Evolutionary conservation across 2,797 vertebrate genomes (phyloP), one percentile per base, ranked within the genome.

Genomic region (Muraenolepis orangiensis): DNA sequence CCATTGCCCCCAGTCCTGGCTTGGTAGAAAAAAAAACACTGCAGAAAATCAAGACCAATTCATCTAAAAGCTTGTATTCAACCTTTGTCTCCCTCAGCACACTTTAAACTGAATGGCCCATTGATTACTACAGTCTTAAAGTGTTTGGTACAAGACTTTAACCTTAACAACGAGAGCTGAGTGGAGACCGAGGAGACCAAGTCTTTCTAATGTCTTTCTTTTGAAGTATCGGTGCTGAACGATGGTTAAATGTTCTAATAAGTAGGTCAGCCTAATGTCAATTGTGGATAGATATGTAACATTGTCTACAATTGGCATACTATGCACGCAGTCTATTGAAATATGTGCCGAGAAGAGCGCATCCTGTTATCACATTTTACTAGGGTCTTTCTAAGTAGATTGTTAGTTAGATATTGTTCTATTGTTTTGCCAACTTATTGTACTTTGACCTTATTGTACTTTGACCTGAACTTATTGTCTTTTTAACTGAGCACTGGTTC

Each of bases 241-340:
- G 32, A 6, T 20, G 34, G 23, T 36, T 2, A 40, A 40, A 8
- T 38, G 26, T 3, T 12, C 38, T 26, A 72, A 67, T 20, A 74
- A 64, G 64, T 26, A 31, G 74, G n/a, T 1, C 67, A 36, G 32
- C 51, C 51, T 29, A 38, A 66, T 29, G 36, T 23, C 20, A 71
- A 38, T 30, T 34, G 30, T 6, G 11, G 32, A 70, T 20, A n/a
- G 12, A 6, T n/a, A 13, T 32, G 8, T 64, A 0, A 72, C 26
- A 42, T 74, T 74, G 10, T 78, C 34, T 4, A 14, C 16, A 2
- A 69, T 71, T 18, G 61, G 74, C 57, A 68, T 68, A 29, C 69
- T 36, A 28, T 69, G 69, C 30, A 78, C 69, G 28, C 51, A 78
- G 28, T 71, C 0, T n/a, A 34, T 66, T 73, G 66, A 36, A 18